A percentile compares a stretch with the other conserved stretches of the same genome.
phyloP scores from a whole-genome alignment of 1,140 invertebrate species.

The Drosophila lini region DNA sequence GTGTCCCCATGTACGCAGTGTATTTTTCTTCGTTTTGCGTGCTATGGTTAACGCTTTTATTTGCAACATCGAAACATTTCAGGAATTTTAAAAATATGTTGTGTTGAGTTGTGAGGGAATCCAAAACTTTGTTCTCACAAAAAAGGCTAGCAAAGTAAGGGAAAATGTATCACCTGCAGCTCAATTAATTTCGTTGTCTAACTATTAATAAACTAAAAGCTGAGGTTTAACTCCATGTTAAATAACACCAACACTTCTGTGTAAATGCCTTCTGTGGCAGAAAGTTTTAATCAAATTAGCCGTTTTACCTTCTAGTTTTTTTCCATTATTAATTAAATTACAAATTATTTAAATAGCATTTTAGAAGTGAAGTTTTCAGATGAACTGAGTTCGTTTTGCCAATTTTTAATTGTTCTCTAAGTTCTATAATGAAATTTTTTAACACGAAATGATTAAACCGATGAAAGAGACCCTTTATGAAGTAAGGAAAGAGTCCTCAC shows the following conservation, averaged over 20 bases:
- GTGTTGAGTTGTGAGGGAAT: neutral
- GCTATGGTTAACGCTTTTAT: constrained; percentile 4
- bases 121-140: neutral
- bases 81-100: neutral
- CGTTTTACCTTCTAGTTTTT: neutral
- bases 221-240: neutral
- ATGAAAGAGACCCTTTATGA: too few species aligned
- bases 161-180: constrained; percentile 2
- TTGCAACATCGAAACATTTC: constrained; percentile 1
- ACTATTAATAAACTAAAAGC: constrained; percentile 8
- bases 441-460: neutral
- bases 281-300: neutral
- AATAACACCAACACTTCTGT: neutral
- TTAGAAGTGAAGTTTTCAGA: too few species aligned
- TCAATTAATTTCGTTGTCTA: constrained; percentile 5
- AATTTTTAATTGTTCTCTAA: neutral
- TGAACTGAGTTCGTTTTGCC: neutral
- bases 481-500: neutral
- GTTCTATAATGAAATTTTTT: neutral
- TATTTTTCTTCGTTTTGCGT: neutral
- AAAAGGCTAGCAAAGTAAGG: neutral
- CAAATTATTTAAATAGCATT: neutral
- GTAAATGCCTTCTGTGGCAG: neutral
- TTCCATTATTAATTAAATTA: neutral
- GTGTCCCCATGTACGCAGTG: constrained; percentile 30